phyloP scores from a whole-genome alignment of 2,888 invertebrate species.

The Iselma pallidipennis region DNA sequence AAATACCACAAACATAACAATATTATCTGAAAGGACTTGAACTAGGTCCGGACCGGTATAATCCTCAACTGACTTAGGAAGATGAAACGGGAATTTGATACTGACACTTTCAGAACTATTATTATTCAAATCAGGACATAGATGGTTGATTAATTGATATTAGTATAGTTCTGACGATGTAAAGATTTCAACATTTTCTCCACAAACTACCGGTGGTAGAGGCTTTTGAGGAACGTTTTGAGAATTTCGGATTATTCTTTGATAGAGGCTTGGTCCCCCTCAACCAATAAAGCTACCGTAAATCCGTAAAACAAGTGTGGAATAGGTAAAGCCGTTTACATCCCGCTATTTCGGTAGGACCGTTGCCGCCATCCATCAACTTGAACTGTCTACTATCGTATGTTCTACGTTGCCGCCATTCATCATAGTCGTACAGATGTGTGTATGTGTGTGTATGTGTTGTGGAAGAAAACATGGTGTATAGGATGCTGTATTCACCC shows the following conservation, averaged over 20 bases:
- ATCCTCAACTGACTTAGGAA: too few species aligned
- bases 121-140: too few species aligned
- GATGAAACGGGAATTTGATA: too few species aligned
- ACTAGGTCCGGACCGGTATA: too few species aligned
- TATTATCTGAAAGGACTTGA: too few species aligned
- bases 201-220: background rate
- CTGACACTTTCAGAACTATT: too few species aligned
- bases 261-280: background rate
- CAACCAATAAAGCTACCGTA: background rate
- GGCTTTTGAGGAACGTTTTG: background rate
- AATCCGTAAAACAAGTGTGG: constrained; percentile 20
- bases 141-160: too few species aligned
- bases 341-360: constrained; percentile 30
- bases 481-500: background rate
- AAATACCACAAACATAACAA: too few species aligned
- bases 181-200: background rate
- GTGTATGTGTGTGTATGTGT: background rate
- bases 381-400: constrained; percentile 34
- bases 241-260: background rate
- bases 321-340: constrained; percentile 31
- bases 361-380: constrained; percentile 36
- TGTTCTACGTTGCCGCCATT: constrained; percentile 21
- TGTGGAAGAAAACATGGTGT: background rate
- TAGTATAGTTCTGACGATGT: background rate
- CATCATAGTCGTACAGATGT: constrained; percentile 29